Evolutionary conservation across 2,113 vertebrate species (phyloP).

Genomic region (Sigmodon hispidus): DNA sequence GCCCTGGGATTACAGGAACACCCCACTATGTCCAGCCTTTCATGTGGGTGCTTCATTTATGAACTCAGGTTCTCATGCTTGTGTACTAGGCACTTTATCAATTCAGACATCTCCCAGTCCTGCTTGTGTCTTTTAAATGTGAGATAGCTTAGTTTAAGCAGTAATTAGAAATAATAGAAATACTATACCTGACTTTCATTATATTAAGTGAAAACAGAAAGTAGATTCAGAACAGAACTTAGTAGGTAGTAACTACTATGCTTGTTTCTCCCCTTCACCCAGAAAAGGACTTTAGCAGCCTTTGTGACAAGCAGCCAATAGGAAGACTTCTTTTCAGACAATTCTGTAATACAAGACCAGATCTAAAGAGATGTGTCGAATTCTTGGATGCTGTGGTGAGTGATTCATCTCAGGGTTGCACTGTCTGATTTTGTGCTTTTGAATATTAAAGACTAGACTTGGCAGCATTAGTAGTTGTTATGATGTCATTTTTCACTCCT

Average conservation of each 20-base stretch:
- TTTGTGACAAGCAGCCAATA: conserved; percentile 95
- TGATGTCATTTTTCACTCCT: not conserved
- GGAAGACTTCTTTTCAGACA: conserved; percentile 94
- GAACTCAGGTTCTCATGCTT: not conserved
- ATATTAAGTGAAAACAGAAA: not conserved
- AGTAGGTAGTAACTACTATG: not conserved
- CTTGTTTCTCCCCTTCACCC: conserved; percentile 39
- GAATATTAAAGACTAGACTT: not conserved
- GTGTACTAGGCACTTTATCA: not conserved
- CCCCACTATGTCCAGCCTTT: not conserved
- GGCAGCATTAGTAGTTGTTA: not conserved
- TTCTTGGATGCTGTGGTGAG: conserved; percentile 96
- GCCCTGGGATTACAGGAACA: not conserved
- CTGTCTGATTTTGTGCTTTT: not conserved
- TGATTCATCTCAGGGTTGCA: no score
- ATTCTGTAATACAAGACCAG: conserved; percentile 91
- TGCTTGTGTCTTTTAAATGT: not conserved
- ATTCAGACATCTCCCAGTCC: not conserved
- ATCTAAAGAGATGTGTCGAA: conserved; percentile 90
- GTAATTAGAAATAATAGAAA: not conserved
- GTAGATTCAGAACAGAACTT: not conserved
- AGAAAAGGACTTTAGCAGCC: conserved; percentile 93
- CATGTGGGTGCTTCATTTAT: not conserved
- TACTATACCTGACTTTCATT: not conserved
- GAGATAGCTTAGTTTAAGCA: not conserved